Evolutionary conservation across 2,113 vertebrate genomes (phyloP), one percentile per base, ranked within the genome.

Genomic region (Sisor rabdophorus): DNA sequence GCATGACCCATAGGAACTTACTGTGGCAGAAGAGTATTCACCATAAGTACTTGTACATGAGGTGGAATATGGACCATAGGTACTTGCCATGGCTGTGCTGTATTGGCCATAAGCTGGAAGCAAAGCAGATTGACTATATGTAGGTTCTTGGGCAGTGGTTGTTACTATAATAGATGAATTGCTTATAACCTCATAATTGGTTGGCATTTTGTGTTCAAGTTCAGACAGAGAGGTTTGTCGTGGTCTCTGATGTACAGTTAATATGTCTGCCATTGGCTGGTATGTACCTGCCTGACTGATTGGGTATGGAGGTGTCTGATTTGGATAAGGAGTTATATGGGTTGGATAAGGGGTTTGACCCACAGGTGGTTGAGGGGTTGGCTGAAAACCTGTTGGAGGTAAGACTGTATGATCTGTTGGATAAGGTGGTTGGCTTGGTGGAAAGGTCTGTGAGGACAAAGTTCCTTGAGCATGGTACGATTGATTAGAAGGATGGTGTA

Each of bases 161-260:
- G 95, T 92, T 79, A 95, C 91, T 78, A 93, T 88, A 24, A 91
- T 89, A 0, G 89, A 90, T 16, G 95, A 92, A 19, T 93, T 90
- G 63, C 92, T 82, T 0, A 99, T 94, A 40, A 96, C 94, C 85
- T 99, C 97, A 2, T 98, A 98, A 89, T 98, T 98, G 75, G 96
- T 97, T 72, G 95, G 92, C 71, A 96, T 93, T 83, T 97, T 98
- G 84, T 98, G 97, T 85, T 99, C 97, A 77, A 98, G 87, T 84
- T 99, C 97, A 0, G 95, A 94, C 53, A 99, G 84, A 0, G 95
- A 95, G 2, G 96, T 98, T 88, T 99, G 97, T 48, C 94, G 89
- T 0, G 94, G 94, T 84, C 97, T 95, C 85, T 95, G 95, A 72
- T 94, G 93, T 16, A 90, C 88, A 0, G 90, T 78, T 10, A 91